Conservation (phyloP, 1,140 invertebrate species). For the Brachionus asplanchnoidis region DNA sequence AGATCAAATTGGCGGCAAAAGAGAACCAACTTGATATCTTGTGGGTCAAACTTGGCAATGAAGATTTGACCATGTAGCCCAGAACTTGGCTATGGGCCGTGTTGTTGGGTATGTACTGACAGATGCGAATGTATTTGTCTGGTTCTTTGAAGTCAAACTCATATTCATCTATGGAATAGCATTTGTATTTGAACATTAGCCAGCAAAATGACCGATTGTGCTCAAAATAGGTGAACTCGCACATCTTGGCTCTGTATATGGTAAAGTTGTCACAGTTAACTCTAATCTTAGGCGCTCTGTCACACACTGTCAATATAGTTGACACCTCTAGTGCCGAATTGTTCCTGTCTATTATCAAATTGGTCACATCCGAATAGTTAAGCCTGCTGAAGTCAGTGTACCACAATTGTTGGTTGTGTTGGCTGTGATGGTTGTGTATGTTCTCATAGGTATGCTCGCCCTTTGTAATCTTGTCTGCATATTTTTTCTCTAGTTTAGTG, state of each 20-base stretch:
- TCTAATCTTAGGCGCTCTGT: constrained; percentile 33
- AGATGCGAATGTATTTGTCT: constrained; percentile 22
- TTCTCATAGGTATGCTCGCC: background rate
- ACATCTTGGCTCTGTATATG: background rate
- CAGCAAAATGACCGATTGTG: constrained; percentile 13
- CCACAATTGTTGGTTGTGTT: background rate
- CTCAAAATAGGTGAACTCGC: background rate
- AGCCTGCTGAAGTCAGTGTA: background rate
- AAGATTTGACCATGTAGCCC: background rate
- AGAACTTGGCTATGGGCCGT: background rate
- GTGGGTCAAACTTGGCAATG: background rate
- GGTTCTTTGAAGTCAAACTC: constrained; percentile 11
- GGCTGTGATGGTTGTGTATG: background rate
- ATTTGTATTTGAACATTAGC: background rate
- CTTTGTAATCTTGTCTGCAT: background rate
- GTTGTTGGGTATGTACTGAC: background rate
- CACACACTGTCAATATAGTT: background rate
- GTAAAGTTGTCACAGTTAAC: constrained; percentile 26
- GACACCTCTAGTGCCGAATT: background rate
- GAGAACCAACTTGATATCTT: constrained; percentile 24
- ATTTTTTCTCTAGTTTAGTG: background rate
- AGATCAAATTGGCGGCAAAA: constrained; percentile 44
- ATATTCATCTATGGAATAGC: constrained; percentile 39
- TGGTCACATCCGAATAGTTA: constrained; percentile 16
- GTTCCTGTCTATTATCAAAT: constrained; percentile 1